A percentile compares a stretch with the other conserved stretches of the same genome.
phyloP scores from a whole-genome alignment of 2,888 invertebrate species.

The Lithophane semibrunnea region DNA sequence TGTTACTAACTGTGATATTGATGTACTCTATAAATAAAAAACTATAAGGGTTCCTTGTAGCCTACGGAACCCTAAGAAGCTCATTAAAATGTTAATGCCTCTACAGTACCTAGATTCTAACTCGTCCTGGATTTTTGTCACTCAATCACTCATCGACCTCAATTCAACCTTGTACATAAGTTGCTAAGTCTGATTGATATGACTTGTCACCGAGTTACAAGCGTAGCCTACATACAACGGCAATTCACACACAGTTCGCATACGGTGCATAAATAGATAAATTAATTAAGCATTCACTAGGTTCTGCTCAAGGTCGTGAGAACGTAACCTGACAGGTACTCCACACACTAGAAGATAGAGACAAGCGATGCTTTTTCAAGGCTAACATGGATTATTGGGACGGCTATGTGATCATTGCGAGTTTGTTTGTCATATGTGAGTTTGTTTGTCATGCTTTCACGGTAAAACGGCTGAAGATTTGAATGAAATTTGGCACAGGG shows the following conservation, averaged over 20 bases:
- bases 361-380: not conserved
- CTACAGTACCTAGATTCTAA: too few relatives aligned
- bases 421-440: too few relatives aligned
- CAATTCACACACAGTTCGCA: constrained; percentile 51
- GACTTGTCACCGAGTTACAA: constrained; percentile 30
- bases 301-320: constrained; percentile 66
- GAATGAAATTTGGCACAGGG: too few relatives aligned
- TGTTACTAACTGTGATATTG: too few relatives aligned
- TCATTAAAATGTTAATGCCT: too few relatives aligned
- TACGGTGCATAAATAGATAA: constrained; percentile 62
- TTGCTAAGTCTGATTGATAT: constrained; percentile 26
- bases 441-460: too few relatives aligned
- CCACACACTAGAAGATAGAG: constrained; percentile 22
- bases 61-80: too few relatives aligned
- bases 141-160: not conserved
- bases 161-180: constrained; percentile 9
- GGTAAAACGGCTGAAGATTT: too few relatives aligned
- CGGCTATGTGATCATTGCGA: too few relatives aligned
- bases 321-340: constrained; percentile 38
- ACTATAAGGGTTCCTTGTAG: too few relatives aligned
- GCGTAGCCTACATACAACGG: constrained; percentile 40
- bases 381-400: not conserved
- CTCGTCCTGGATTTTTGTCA: not conserved
- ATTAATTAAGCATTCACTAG: constrained; percentile 74
- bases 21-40: not conserved